Percentiles rank a stretch among this genome's conserved stretches.
Evolutionary conservation across 2,113 vertebrate genomes (phyloP).

Genomic region (Notiomystis cincta): DNA sequence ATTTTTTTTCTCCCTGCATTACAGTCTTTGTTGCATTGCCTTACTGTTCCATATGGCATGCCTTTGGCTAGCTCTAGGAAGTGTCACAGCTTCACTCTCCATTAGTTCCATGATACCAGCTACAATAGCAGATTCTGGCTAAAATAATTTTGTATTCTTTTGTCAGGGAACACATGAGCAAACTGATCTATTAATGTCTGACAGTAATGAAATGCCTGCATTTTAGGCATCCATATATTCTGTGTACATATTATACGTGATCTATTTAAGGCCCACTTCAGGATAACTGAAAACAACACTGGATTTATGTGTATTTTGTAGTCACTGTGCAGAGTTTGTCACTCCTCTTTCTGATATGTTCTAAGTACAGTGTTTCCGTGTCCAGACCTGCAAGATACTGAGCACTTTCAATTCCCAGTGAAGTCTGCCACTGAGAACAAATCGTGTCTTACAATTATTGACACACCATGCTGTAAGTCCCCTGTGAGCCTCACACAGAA

Average conservation of each 20-base stretch:
- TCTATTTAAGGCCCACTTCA: neutral
- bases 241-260: rapidly evolving
- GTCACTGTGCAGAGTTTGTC: neutral
- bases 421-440: neutral
- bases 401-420: neutral
- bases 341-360: neutral
- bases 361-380: neutral
- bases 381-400: neutral
- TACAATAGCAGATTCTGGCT: neutral
- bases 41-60: neutral
- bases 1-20: neutral
- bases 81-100: neutral
- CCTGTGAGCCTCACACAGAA: neutral
- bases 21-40: neutral
- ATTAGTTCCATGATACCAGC: neutral
- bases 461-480: rapidly evolving
- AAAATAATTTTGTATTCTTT: neutral
- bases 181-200: neutral
- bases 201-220: neutral
- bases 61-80: constrained; percentile 24
- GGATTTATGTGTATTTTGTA: neutral
- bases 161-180: neutral
- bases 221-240: neutral
- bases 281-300: neutral
- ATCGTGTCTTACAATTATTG: neutral